Evolutionary conservation across 2,888 invertebrate species (phyloP).

Genomic region (Drosophila leonis): DNA sequence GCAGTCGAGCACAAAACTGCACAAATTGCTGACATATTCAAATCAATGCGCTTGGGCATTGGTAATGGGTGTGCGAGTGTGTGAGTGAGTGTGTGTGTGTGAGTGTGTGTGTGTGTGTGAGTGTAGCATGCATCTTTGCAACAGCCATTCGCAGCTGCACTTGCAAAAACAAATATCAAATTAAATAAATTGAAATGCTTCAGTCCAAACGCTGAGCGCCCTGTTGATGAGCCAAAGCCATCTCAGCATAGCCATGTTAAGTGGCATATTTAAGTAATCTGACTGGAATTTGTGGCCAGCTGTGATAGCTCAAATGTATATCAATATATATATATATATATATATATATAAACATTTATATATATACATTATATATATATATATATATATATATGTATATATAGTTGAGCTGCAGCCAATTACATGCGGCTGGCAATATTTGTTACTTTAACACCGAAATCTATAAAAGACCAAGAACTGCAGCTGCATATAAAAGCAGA

Average conservation of each 20-base stretch:
- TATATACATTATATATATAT: conserved; percentile 7
- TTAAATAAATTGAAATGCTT: conserved; percentile 72
- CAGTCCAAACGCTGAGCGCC: conserved; percentile 2
- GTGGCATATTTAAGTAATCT: conserved; percentile 44
- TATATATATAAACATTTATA: conserved; percentile 10
- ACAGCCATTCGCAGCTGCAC: conserved; percentile 43
- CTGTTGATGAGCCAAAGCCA: conserved; percentile 36
- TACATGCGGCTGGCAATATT: conserved; percentile 32
- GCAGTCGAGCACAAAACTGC: conserved; percentile 77
- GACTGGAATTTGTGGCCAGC: conserved; percentile 26
- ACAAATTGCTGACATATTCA: conserved; percentile 82
- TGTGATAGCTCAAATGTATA: conserved; percentile 4
- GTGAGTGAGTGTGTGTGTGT: conserved; percentile 15
- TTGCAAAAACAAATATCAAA: conserved; percentile 72
- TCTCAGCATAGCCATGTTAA: conserved; percentile 17
- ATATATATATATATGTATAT: background rate
- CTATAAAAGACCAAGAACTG: conserved; percentile 5
- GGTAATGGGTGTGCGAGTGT: conserved; percentile 33
- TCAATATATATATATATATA: conserved; percentile 1
- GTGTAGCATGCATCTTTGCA: conserved; percentile 48
- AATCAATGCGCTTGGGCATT: conserved; percentile 74
- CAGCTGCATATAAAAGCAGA: conserved; percentile 7
- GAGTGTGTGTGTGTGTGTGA: conserved; percentile 4
- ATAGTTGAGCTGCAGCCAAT: conserved; percentile 37
- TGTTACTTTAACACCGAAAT: conserved; percentile 25